Evolutionary conservation across 2,888 invertebrate species (phyloP), one percentile per base, ranked within the genome.

Genomic region (Nineta flava): DNA sequence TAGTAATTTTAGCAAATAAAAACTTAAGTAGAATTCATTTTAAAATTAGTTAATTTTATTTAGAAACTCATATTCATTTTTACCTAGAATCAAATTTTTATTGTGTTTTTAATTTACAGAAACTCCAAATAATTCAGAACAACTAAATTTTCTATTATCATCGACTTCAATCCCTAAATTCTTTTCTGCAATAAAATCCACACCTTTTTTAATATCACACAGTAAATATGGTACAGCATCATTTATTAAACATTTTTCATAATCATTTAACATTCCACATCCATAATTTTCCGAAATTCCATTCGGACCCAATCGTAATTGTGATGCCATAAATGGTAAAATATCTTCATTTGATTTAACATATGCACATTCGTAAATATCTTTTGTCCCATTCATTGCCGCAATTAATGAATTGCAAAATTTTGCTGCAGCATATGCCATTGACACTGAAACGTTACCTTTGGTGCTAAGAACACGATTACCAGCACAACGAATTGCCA

Each of bases 381-480:
- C 85, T 51, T 78, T 69, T 60, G 93, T 90, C 17, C 94, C 94
- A 54, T 79, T 81, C 49, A 99, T 74, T 16, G 88, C 99, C 54
- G 79, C 77, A 49, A 96, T 78, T 45, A 96, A 71, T 3, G 94
- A 83, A 61, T 82, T 74, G 47, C 87, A 79, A 65, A 99, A 94
- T 53, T 91, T 75, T 3, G 95, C 95, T 53, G 94, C 99, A 26
- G 99, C 97, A 66, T 82, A 95, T 2, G 97, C 99, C 96, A 95
- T 96, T 2, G 94, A 96, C 26, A 99, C 76, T 2, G 99, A 99
- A 32, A 99, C 99, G 1, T 97, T 97, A 50, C 99, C 97, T 71
- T 97, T 99, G 6, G 96, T 96, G 67, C 94, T 90, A 32, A 96
- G 94, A 40, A 95, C 87, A 76, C 99, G 99, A 50, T 99, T 99